A percentile compares a stretch with the other conserved stretches of the same genome.
phyloP scores from a whole-genome alignment of 2,113 vertebrate species.

The Tyrannus savana region DNA sequence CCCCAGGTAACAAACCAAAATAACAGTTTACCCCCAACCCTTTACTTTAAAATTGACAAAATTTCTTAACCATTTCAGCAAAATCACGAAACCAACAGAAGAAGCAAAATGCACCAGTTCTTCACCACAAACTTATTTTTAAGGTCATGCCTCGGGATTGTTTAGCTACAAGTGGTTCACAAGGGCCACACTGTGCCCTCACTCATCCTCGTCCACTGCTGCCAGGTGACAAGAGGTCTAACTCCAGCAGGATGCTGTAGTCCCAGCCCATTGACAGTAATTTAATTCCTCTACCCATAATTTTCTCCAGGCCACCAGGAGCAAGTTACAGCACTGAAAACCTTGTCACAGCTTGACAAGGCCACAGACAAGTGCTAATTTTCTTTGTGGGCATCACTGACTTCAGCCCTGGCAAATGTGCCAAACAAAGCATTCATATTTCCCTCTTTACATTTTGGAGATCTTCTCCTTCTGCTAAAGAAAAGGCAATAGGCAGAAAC shows the following conservation, averaged over 20 bases:
- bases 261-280: neutral
- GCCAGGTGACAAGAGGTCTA: too few species aligned
- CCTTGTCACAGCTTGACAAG: neutral
- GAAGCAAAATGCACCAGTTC: neutral
- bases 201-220: fast-evolving
- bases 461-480: neutral
- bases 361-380: neutral
- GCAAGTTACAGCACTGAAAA: neutral
- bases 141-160: neutral
- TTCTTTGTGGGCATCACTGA: neutral
- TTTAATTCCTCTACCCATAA: neutral
- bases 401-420: neutral
- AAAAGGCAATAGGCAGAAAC: neutral
- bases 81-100: neutral
- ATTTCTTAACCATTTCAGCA: neutral
- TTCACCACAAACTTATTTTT: neutral
- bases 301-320: neutral
- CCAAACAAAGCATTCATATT: neutral
- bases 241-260: neutral
- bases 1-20: neutral
- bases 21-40: neutral
- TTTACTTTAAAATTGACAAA: neutral
- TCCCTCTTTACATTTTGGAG: neutral
- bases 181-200: neutral
- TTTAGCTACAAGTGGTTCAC: fast-evolving